Percentiles rank a stretch among this genome's conserved stretches.
Evolutionary conservation across 1,140 invertebrate species (phyloP).

Genomic region (Heliothis virescens): DNA sequence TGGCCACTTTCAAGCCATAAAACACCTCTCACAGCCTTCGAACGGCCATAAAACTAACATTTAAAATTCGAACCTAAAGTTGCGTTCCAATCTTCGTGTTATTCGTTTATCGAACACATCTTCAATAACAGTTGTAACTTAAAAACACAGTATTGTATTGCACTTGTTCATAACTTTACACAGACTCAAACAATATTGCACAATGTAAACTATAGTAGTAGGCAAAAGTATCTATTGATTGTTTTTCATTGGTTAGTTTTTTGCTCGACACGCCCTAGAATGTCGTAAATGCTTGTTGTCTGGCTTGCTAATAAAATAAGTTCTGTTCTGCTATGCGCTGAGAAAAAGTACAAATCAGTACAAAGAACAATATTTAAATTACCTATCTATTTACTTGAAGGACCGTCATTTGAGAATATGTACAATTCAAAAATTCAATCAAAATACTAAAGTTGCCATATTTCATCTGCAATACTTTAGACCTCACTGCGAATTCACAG

Average conservation of each 20-base stretch:
- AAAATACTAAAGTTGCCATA: too few relatives aligned
- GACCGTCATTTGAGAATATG: too few relatives aligned
- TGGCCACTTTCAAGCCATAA: slow-evolving; percentile 18
- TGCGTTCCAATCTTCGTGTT: not conserved
- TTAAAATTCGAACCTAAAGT: slow-evolving; percentile 1
- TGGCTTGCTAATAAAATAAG: not conserved
- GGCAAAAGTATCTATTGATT: not conserved
- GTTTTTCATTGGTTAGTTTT: not conserved
- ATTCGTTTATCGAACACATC: not conserved
- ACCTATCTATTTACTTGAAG: too few relatives aligned
- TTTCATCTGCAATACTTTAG: not conserved
- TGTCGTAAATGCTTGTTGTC: not conserved
- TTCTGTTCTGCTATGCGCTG: too few relatives aligned
- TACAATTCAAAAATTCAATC: too few relatives aligned
- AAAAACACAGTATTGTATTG: not conserved
- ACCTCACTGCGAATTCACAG: not conserved
- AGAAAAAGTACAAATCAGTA: too few relatives aligned
- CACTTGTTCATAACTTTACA: not conserved
- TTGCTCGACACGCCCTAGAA: not conserved
- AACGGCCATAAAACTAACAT: slow-evolving; percentile 8
- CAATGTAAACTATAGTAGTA: not conserved
- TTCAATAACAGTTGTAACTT: not conserved
- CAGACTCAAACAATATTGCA: slow-evolving; percentile 11
- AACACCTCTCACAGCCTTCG: slow-evolving; percentile 10
- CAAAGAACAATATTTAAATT: too few relatives aligned